Base-by-base conservation (phyloP, 2,113 vertebrate genomes). In the Calidris pygmaea region DNA sequence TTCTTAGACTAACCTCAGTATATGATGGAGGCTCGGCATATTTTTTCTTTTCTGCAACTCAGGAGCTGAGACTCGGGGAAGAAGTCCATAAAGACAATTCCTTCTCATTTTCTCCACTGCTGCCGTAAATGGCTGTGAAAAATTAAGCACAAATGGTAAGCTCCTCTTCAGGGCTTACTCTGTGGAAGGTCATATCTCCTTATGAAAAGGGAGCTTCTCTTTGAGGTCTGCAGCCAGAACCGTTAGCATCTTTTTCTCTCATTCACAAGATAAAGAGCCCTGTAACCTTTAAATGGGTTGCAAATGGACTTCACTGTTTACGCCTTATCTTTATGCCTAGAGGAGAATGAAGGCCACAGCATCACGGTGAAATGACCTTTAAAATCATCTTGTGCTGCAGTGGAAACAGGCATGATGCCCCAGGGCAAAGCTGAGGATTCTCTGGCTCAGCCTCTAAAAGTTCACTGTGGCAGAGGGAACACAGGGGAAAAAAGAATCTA, bases 261-360 rank as follows among this genome's bases (percentile, higher is more conserved):
- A 53, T 48, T 91, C 76, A 72, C 43, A 82, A 65, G 62, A 78
- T 67, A 43, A 87, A 79, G 39, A 73, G 53, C 27, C 52, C 39
- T 62, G 55, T 72, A 85, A 68, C 14, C 35, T 85, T 76, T 73
- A 73, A 85, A 81, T 34, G 11, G 30, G 45, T 82, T 85, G 52
- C 56, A 96, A 92, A 92, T 78, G 35, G 77, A 82, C 94, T 87
- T 87, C 52, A 20, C 62, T 93, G 74, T 93, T 95, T 72, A 87
- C 0, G 2, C 27, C 56, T 68, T 73, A 67, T 92, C 72, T 87
- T 81, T 81, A 50, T 37, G 35, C 30, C 48, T 52, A 52, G 24
- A 72, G 73, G 43, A 90, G 27, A 84, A 92, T 15, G 55, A 68
- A 92, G 76, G 39, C 65, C 85, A 60, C 14, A 43, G 65, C 37